phyloP scores from a whole-genome alignment of 1,140 invertebrate species.

The Trachymyrmex septentrionalis region DNA sequence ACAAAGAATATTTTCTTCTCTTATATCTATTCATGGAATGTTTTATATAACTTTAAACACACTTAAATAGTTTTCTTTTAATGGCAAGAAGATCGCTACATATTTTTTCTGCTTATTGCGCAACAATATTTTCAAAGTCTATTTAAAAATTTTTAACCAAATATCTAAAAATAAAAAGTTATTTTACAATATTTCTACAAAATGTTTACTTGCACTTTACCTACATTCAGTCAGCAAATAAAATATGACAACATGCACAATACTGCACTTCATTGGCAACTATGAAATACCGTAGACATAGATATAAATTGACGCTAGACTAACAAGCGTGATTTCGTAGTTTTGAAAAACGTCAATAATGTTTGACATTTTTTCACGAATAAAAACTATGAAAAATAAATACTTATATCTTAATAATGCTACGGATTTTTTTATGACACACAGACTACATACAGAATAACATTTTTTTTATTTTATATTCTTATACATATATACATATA shows the following conservation, averaged over 20 bases:
- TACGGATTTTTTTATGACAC: neutral
- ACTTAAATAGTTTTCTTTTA: neutral
- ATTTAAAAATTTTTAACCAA: neutral
- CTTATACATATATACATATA: neutral
- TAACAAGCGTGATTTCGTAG: constrained; percentile 6
- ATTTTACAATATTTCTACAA: neutral
- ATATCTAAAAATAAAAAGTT: neutral
- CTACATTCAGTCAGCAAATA: constrained; percentile 3
- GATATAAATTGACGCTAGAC: constrained; percentile 14
- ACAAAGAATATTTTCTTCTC: neutral
- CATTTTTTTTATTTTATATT: neutral
- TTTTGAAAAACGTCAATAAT: constrained; percentile 13
- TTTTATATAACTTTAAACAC: neutral
- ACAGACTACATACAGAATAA: neutral
- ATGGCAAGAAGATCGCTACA: neutral
- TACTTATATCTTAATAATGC: neutral
- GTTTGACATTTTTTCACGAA: neutral
- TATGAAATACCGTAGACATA: constrained; percentile 29
- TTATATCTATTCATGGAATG: neutral
- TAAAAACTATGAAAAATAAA: constrained; percentile 9
- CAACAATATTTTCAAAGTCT: neutral
- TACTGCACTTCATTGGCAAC: constrained; percentile 26
- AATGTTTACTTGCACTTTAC: neutral
- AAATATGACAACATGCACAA: constrained; percentile 16
- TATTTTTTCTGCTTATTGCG: neutral